Evolutionary conservation across 2,888 invertebrate genomes (phyloP).

Genomic region (Melolontha melolontha): DNA sequence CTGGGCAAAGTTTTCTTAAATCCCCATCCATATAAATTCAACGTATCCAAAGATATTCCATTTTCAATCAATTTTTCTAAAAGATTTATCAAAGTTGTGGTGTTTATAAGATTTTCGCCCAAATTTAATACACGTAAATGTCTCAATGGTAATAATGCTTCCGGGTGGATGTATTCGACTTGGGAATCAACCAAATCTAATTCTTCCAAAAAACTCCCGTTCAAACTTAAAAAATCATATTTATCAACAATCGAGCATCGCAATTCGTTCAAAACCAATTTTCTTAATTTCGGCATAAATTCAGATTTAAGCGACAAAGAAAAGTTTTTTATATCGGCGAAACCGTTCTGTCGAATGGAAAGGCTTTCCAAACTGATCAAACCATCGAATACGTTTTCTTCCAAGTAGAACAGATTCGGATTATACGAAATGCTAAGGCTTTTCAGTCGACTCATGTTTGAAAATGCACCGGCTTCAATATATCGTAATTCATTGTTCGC

Average conservation of each 20-base stretch:
- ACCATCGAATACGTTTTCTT: constrained; percentile 67
- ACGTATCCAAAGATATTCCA: constrained; percentile 64
- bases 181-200: constrained; percentile 69
- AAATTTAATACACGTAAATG: constrained; percentile 66
- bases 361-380: constrained; percentile 67
- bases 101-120: constrained; percentile 69
- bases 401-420: constrained; percentile 65
- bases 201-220: constrained; percentile 64
- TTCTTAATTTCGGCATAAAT: constrained; percentile 66
- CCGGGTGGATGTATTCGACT: constrained; percentile 68
- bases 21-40: constrained; percentile 69
- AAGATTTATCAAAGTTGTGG: constrained; percentile 64
- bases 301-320: constrained; percentile 65
- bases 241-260: constrained; percentile 65
- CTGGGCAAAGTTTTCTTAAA: constrained; percentile 68
- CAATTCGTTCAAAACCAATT: constrained; percentile 70
- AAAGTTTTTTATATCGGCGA: constrained; percentile 65
- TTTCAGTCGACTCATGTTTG: constrained; percentile 65
- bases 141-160: constrained; percentile 66
- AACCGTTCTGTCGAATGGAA: constrained; percentile 70
- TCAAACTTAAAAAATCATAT: constrained; percentile 67
- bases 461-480: constrained; percentile 68
- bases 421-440: constrained; percentile 72
- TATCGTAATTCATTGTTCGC: constrained; percentile 68
- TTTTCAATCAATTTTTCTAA: constrained; percentile 61